phyloP scores from a whole-genome alignment of 2,113 vertebrate genomes.

The Campylomormyrus numenius region DNA sequence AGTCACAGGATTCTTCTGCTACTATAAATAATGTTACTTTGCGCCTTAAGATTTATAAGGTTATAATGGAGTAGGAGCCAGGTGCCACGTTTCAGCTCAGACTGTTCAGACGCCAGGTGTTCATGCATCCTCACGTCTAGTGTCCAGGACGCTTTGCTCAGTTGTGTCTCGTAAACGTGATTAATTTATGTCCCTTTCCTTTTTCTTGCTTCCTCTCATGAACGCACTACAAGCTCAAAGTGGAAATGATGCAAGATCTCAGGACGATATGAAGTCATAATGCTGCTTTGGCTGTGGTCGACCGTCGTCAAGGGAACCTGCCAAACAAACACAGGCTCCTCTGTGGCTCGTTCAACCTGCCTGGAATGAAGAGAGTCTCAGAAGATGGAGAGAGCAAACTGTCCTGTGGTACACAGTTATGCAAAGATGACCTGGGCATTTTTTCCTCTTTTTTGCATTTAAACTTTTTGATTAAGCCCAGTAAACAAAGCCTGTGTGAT shows the following conservation, averaged over 20 bases:
- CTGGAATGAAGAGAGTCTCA: conserved; percentile 18
- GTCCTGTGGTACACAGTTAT: conserved; percentile 11
- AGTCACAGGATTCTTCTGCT: neutral
- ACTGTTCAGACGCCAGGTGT: neutral
- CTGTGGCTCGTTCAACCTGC: conserved; percentile 25
- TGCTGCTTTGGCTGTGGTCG: conserved; percentile 28
- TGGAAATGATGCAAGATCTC: conserved; percentile 22
- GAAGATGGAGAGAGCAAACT: neutral
- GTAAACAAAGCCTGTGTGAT: neutral
- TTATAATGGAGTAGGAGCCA: neutral
- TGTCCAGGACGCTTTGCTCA: neutral
- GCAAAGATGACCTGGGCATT: neutral
- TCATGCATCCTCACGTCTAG: neutral
- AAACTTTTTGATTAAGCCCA: neutral
- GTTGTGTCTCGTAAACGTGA: neutral
- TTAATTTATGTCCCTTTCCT: neutral
- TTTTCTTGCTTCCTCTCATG: neutral
- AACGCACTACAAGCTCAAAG: neutral
- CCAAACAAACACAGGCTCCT: conserved; percentile 41
- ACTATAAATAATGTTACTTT: neutral
- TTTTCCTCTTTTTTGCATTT: neutral
- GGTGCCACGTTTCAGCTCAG: neutral
- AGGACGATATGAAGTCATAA: conserved; percentile 17
- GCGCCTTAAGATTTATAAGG: neutral
- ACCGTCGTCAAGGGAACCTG: conserved; percentile 36